Evolutionary conservation across 1,140 invertebrate species (phyloP).

Genomic region (Samia ricini): DNA sequence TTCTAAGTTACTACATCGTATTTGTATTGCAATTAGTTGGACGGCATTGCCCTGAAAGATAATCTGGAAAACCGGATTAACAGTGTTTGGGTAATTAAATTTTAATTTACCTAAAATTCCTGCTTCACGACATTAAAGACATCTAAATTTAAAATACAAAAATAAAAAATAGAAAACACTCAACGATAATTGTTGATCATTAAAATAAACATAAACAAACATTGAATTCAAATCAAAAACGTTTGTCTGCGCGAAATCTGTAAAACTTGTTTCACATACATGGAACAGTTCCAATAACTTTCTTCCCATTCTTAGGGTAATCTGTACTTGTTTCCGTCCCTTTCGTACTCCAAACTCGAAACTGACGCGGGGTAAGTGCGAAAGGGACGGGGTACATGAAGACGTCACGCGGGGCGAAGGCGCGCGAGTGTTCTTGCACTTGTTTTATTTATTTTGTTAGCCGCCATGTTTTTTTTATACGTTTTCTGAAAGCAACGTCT

Average conservation of each 20-base stretch:
- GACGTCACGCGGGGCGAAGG: conserved; percentile 68
- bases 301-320: conserved; percentile 59
- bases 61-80: neutral
- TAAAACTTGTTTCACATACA: conserved; percentile 70
- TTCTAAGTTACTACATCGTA: neutral
- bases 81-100: neutral
- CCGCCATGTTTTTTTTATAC: conserved; percentile 59
- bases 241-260: conserved; percentile 66
- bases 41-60: neutral
- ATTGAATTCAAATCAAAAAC: conserved; percentile 38
- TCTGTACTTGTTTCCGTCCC: conserved; percentile 41
- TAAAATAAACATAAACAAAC: conserved; percentile 1
- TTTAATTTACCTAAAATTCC: neutral
- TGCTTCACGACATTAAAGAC: neutral
- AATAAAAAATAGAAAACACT: neutral
- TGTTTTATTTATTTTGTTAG: conserved; percentile 71
- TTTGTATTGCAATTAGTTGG: neutral
- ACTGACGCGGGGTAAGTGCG: conserved; percentile 35
- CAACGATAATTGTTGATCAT: neutral
- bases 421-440: conserved; percentile 71
- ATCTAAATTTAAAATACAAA: too few species aligned
- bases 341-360: conserved; percentile 29
- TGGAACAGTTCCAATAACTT: conserved; percentile 67
- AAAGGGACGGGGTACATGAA: conserved; percentile 64
- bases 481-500: conserved; percentile 67